Percentiles rank a stretch among this genome's conserved stretches.
Conservation (phyloP, 2,888 invertebrate species). For the Liposcelis brunnea region DNA sequence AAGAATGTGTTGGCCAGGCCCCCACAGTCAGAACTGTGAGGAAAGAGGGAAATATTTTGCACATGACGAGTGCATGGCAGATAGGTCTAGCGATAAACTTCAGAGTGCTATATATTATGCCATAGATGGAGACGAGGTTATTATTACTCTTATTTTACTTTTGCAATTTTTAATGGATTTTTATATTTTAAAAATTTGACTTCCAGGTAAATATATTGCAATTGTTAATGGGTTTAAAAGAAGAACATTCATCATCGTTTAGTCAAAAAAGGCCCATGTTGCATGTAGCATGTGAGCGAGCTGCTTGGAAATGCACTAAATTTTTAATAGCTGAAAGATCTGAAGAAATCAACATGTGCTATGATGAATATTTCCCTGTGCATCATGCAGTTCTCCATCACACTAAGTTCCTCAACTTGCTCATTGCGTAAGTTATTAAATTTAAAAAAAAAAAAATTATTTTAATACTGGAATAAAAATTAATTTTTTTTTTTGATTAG, state of each 20-base stretch:
- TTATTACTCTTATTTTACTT: not conserved
- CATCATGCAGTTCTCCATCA: conserved; percentile 58
- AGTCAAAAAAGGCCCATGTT: conserved; percentile 33
- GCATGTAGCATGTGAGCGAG: conserved; percentile 51
- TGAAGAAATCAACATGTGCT: conserved; percentile 51
- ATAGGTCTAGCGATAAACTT: conserved; percentile 32
- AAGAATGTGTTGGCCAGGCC: conserved; percentile 57
- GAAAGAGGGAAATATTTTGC: conserved; percentile 44
- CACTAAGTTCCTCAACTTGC: conserved; percentile 44
- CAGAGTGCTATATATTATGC: conserved; percentile 55
- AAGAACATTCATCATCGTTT: conserved; percentile 48
- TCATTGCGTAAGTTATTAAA: conserved; percentile 32
- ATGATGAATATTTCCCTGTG: conserved; percentile 62
- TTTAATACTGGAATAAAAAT: not conserved
- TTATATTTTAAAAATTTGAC: too few species aligned
- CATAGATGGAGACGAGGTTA: conserved; percentile 51
- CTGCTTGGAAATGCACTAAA: conserved; percentile 53
- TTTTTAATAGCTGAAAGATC: conserved; percentile 43
- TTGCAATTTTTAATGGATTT: conserved; percentile 12
- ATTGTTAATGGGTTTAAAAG: conserved; percentile 44
- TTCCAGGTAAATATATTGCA: conserved; percentile 37
- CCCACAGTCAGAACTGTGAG: conserved; percentile 51
- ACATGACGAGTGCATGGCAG: conserved; percentile 17
- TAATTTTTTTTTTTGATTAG: conserved; percentile 16
- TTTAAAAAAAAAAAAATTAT: not conserved